Conservation (phyloP, 2,797 vertebrate species). For the Girardinus metallicus region DNA sequence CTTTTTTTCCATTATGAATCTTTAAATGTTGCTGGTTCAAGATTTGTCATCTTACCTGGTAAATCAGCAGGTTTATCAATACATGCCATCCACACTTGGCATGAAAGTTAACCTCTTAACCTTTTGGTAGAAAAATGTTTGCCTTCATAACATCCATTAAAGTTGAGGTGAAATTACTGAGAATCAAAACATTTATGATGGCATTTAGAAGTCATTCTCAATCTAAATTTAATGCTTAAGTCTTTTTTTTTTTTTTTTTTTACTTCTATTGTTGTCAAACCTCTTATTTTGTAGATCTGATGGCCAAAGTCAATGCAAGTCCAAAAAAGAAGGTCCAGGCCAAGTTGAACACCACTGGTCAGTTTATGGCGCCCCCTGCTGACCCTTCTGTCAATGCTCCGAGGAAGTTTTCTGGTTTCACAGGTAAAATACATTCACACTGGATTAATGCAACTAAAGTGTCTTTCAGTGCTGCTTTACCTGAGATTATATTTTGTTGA, state of each 20-base stretch:
- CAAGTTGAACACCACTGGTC: slow-evolving; percentile 85
- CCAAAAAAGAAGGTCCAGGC: slow-evolving; percentile 94
- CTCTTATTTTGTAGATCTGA: slow-evolving; percentile 80
- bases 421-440: slow-evolving; percentile 75
- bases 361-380: slow-evolving; percentile 77
- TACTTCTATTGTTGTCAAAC: background rate
- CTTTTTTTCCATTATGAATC: background rate
- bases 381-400: slow-evolving; percentile 83
- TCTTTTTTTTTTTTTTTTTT: background rate
- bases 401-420: slow-evolving; percentile 96
- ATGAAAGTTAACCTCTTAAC: background rate
- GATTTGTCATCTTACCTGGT: background rate
- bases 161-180: background rate
- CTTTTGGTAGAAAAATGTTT: background rate
- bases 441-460: background rate
- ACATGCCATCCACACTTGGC: background rate
- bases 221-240: background rate
- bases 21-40: background rate
- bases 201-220: background rate
- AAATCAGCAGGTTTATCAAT: background rate
- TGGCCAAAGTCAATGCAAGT: slow-evolving; percentile 85
- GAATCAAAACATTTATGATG: too few relatives aligned
- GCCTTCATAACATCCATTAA: background rate
- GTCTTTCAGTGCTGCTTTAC: background rate
- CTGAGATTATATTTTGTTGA: background rate